These are phyloP conservation scores for Drosophila athabasca DNA, from an alignment of 1,140 invertebrate species.

Conservation along the genomic window DNA sequence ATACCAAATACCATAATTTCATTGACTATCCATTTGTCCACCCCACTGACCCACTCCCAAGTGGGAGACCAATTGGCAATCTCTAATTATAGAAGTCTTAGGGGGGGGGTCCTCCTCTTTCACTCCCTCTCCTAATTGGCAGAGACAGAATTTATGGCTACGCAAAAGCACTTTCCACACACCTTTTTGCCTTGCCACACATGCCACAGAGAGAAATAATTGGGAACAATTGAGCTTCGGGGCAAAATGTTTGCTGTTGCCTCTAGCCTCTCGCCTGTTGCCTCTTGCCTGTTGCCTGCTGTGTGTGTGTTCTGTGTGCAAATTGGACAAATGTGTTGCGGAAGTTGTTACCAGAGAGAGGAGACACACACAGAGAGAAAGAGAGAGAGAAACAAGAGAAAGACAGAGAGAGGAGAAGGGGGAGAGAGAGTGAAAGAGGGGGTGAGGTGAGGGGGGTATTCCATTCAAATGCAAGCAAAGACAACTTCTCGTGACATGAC, in stretches of 20 bases:
- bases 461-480: conserved; percentile 7
- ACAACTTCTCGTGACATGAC: too few species aligned
- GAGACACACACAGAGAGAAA: conserved; percentile 2
- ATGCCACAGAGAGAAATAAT: conserved; percentile 59
- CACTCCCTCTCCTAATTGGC: conserved; percentile 40
- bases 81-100: conserved; percentile 39
- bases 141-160: conserved; percentile 48
- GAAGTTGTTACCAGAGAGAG: conserved; percentile 53
- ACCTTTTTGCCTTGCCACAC: conserved; percentile 51
- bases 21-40: too few species aligned
- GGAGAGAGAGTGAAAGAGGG: too few species aligned
- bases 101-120: not conserved
- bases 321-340: conserved; percentile 67
- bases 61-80: not conserved
- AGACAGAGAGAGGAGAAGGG: too few species aligned
- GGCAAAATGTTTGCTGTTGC: conserved; percentile 5
- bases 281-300: not conserved
- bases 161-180: conserved; percentile 58
- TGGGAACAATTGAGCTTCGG: conserved; percentile 60
- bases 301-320: conserved; percentile 50
- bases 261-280: too few species aligned
- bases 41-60: conserved; percentile 10
- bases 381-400: too few species aligned
- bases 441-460: not conserved
- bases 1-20: too few species aligned